Conservation (phyloP, 2,113 vertebrate genomes). For the Echinops telfairi region DNA sequence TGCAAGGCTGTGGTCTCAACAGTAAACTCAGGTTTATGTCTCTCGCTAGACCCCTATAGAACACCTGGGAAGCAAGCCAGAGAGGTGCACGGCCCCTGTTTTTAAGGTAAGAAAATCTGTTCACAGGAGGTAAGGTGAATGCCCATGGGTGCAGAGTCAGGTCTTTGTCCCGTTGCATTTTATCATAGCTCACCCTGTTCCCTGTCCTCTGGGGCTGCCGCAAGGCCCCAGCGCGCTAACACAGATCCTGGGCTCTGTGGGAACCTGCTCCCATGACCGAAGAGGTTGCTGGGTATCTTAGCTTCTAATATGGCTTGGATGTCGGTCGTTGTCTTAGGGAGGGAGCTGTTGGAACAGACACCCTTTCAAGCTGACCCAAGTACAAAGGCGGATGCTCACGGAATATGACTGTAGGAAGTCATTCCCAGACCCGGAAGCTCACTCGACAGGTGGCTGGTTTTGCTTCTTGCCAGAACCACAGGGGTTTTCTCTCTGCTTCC, state of each 20-base stretch:
- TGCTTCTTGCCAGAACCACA: no score
- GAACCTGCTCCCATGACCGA: neutral
- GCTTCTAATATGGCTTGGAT: neutral
- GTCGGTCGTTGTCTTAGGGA: neutral
- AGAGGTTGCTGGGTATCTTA: neutral
- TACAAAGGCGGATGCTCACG: neutral
- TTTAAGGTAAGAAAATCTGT: conserved; percentile 40
- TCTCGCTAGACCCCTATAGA: neutral
- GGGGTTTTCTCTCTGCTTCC: no score
- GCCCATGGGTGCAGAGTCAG: neutral
- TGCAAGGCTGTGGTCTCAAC: neutral
- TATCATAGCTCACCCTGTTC: neutral
- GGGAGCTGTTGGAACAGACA: conserved; percentile 16
- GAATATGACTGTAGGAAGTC: neutral
- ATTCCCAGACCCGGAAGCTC: neutral
- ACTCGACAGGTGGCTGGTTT: no score
- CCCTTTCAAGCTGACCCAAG: neutral
- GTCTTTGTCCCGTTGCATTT: neutral
- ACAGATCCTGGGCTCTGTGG: neutral
- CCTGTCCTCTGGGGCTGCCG: neutral
- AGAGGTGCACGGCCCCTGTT: neutral
- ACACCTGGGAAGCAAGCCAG: neutral
- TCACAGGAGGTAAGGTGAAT: neutral
- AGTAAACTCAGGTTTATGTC: neutral
- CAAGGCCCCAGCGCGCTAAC: neutral